Base-by-base conservation (phyloP, 2,797 vertebrate genomes). In the Thaleichthys pacificus region DNA sequence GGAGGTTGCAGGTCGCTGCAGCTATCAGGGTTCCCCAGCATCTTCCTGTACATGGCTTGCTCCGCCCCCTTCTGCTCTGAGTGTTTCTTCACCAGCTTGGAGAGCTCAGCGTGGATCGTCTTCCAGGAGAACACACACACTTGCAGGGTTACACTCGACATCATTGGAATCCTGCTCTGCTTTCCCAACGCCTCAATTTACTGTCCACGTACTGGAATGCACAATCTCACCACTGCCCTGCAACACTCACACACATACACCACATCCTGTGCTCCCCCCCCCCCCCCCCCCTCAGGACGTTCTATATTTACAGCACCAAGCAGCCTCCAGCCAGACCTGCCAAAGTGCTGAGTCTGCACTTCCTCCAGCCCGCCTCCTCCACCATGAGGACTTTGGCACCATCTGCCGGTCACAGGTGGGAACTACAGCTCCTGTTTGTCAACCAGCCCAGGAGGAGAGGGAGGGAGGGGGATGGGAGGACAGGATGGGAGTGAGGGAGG, bases 21-120 rank as follows among this genome's bases (percentile, higher is more conserved):
- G 21, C 75, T 82, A 0, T 80, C 64, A 12, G 91, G 92, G 77
- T 96, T 98, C 22, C 97, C 97, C 1, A 99, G 90, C 97, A 99
- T 99, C 90, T 99, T 99, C 85, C 96, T 97, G 86, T 98, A 99
- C 93, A 99, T 94, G 76, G 96, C 97, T 0, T 97, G 97, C 87
- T 99, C 97, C 1, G 94, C 91, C 9, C 91, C 96, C 82, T 90
- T 94, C 91, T 98, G 96, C 69, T 98, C 95, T 0, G 94, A 93
- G 0, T 96, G 93, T 79, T 97, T 98, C 92, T 97, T 98, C 84
- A 96, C 94, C 86, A 98, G 90, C 89, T 97, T 98, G 0, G 97
- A 98, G 38, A 99, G 95, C 89, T 99, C 97, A 0, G 95, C 91
- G 0, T 98, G 97, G 90, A 99, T 98, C 5, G 96, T 98, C 97